A percentile compares a stretch with the other conserved stretches of the same genome.
Evolutionary conservation across 2,113 vertebrate species (phyloP).

Genomic region (Aix galericulata): DNA sequence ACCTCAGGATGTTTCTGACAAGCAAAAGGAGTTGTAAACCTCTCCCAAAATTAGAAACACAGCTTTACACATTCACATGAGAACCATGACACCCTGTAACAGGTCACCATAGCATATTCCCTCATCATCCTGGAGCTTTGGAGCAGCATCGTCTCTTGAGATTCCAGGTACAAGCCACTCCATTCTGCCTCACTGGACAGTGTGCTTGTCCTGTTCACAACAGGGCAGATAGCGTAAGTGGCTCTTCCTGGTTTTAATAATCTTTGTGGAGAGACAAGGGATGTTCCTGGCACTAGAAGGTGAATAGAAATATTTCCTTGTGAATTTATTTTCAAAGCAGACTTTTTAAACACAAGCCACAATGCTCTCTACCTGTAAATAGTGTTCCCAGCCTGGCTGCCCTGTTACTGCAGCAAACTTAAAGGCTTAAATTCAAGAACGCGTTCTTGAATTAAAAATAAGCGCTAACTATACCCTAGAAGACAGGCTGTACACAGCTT

Average conservation of each 20-base stretch:
- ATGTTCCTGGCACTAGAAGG: not conserved
- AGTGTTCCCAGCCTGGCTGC: not conserved
- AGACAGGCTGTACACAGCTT: not conserved
- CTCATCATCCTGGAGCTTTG: accelerated
- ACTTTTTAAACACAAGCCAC: not conserved
- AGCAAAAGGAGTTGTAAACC: not conserved
- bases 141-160: not conserved
- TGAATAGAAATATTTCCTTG: not conserved
- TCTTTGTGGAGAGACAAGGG: accelerated
- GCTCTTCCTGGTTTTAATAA: not conserved
- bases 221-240: not conserved
- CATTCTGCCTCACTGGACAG: accelerated
- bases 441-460: not conserved
- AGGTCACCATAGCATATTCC: not conserved
- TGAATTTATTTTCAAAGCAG: not conserved
- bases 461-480: not conserved
- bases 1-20: not conserved
- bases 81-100: not conserved
- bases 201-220: not conserved
- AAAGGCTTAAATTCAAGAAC: accelerated
- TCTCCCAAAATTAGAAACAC: not conserved
- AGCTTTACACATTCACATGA: accelerated
- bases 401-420: not conserved
- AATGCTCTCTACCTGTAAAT: accelerated
- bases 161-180: accelerated